phyloP scores from a whole-genome alignment of 2,888 invertebrate genomes.

The Villa cingulata region DNA sequence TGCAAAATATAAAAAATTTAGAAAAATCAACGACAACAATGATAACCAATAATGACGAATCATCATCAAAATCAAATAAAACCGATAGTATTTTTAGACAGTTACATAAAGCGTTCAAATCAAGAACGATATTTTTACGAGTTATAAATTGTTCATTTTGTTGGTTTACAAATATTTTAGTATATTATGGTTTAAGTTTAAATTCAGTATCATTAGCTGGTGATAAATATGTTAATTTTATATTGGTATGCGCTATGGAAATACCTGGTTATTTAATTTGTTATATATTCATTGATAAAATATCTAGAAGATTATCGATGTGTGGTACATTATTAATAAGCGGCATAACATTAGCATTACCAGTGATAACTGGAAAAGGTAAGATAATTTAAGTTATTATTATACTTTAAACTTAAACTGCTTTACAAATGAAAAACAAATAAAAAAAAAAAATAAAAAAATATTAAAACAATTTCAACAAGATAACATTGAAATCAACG shows the following conservation, averaged over 20 bases:
- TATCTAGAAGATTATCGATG: conserved; percentile 50
- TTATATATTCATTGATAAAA: conserved; percentile 46
- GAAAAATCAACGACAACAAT: not conserved
- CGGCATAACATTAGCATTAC: conserved; percentile 23
- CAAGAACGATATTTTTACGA: conserved; percentile 25
- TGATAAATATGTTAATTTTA: conserved; percentile 63
- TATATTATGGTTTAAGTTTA: conserved; percentile 67
- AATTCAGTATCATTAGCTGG: conserved; percentile 61
- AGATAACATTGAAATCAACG: too few relatives aligned
- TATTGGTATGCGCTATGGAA: conserved; percentile 43
- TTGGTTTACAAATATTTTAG: conserved; percentile 65
- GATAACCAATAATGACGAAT: not conserved
- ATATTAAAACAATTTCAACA: too few relatives aligned
- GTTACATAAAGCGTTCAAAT: conserved; percentile 8
- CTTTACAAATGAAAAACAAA: too few relatives aligned
- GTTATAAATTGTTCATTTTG: conserved; percentile 55
- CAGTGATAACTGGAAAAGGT: conserved; percentile 1
- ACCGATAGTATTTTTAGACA: conserved; percentile 4
- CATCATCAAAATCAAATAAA: too few relatives aligned
- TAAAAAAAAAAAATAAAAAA: too few relatives aligned
- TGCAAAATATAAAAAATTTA: conserved; percentile 1
- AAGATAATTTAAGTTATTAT: too few relatives aligned
- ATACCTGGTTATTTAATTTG: conserved; percentile 58
- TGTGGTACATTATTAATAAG: conserved; percentile 48
- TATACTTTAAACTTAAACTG: too few relatives aligned